Percentiles rank a stretch among this genome's conserved stretches.
phyloP scores from a whole-genome alignment of 2,888 invertebrate genomes.

The Torymus aiolomorphi region DNA sequence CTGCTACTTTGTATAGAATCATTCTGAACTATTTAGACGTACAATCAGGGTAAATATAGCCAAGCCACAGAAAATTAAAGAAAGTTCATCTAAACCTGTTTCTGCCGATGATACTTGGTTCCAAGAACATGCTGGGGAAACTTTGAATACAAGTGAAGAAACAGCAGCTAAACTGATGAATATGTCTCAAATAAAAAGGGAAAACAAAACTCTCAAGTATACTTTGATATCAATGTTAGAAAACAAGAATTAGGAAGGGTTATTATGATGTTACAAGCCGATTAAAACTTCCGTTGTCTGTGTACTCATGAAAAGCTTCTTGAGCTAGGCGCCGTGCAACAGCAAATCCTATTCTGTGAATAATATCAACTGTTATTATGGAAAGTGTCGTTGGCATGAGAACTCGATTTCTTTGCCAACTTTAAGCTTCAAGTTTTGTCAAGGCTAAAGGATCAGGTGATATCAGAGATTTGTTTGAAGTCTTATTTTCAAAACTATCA shows the following conservation, averaged over 20 bases:
- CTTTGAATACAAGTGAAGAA: constrained; percentile 79
- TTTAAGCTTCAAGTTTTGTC: too few species aligned
- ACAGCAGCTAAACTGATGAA: constrained; percentile 71
- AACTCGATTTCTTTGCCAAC: too few species aligned
- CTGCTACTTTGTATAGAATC: constrained; percentile 82
- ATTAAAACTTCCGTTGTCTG: constrained; percentile 93
- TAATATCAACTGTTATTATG: too few species aligned
- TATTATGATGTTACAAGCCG: constrained; percentile 92
- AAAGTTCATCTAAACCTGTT: constrained; percentile 94
- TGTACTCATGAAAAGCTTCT: constrained; percentile 98
- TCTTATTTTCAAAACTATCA: too few species aligned
- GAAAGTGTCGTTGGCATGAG: too few species aligned
- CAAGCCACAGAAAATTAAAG: constrained; percentile 96
- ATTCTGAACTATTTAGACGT: constrained; percentile 96
- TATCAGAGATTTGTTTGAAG: too few species aligned
- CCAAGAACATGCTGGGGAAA: constrained; percentile 97
- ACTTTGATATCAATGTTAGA: constrained; percentile 95
- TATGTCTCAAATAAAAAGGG: constrained; percentile 74
- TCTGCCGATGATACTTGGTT: constrained; percentile 99
- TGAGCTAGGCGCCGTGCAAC: constrained; percentile 90
- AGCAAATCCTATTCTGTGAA: constrained; percentile 89
- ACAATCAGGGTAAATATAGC: constrained; percentile 98
- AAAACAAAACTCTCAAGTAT: constrained; percentile 91
- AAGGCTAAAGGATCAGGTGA: too few species aligned
- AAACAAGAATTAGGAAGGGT: constrained; percentile 92